phyloP scores from a whole-genome alignment of 2,113 vertebrate genomes.

The Rhea pennata region DNA sequence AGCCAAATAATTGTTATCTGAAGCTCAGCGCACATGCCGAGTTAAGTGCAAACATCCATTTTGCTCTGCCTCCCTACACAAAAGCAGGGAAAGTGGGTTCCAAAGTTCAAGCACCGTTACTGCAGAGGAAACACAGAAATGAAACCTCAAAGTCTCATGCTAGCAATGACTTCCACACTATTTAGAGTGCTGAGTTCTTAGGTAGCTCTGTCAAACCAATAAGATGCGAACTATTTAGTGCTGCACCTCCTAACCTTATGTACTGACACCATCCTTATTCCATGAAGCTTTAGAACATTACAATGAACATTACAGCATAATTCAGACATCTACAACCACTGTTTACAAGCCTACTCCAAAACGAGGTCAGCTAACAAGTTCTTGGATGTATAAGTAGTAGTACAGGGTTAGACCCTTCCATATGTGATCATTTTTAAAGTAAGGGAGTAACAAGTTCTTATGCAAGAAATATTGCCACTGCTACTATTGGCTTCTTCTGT shows the following conservation, averaged over 20 bases:
- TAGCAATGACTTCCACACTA: not conserved
- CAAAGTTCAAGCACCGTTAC: constrained; percentile 57
- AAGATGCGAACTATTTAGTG: not conserved
- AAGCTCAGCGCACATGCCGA: not conserved
- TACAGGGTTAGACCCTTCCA: too few species aligned
- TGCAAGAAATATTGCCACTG: not conserved
- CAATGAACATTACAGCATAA: not conserved
- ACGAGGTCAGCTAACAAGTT: not conserved
- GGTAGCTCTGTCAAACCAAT: not conserved
- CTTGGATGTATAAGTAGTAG: not conserved
- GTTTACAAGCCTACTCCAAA: not conserved
- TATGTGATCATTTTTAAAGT: not conserved
- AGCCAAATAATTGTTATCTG: constrained; percentile 36
- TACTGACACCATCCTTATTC: not conserved
- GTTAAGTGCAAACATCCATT: constrained; percentile 47
- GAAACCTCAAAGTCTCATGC: not conserved
- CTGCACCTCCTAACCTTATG: not conserved
- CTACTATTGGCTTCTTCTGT: not conserved
- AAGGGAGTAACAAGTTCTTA: not conserved
- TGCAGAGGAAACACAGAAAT: not conserved
- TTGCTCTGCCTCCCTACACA: constrained; percentile 18
- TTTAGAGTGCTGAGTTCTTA: not conserved
- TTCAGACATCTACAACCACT: not conserved
- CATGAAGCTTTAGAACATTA: not conserved
- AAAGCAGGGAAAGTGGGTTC: constrained; percentile 31